Percentiles rank a stretch among this genome's conserved stretches.
Evolutionary conservation across 2,797 vertebrate species (phyloP).

Genomic region (Siniperca scherzeri): DNA sequence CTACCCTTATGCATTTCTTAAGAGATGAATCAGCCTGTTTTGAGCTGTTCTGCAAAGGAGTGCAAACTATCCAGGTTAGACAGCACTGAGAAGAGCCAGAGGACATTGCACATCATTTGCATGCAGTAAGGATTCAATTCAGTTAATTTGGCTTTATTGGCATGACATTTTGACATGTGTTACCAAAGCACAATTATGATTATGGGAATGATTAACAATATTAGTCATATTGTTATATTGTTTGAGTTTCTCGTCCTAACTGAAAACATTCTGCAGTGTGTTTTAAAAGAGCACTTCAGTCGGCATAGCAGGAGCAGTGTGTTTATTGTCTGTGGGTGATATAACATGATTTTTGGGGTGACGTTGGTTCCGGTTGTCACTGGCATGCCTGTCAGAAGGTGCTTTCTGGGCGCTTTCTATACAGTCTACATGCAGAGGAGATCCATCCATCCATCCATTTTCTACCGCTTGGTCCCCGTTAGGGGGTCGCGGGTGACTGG

Average conservation of each 20-base stretch:
- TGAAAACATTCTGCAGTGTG: constrained; percentile 33
- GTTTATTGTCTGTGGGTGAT: constrained; percentile 48
- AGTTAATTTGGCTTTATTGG: too few species aligned
- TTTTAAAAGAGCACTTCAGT: constrained; percentile 11
- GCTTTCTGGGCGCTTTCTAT: constrained; percentile 17
- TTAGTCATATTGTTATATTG: constrained; percentile 31
- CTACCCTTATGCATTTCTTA: constrained; percentile 45
- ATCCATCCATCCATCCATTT: too few species aligned
- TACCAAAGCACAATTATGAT: too few species aligned
- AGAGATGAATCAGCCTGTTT: constrained; percentile 52
- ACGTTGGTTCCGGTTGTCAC: constrained; percentile 43
- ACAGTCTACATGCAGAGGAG: constrained; percentile 40
- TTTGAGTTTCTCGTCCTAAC: constrained; percentile 26
- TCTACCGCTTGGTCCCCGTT: too few species aligned
- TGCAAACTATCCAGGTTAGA: constrained; percentile 53
- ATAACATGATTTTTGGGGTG: constrained; percentile 47
- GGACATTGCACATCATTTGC: constrained; percentile 75
- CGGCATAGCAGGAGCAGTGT: constrained; percentile 14
- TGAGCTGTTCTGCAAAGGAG: constrained; percentile 53
- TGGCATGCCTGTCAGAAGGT: constrained; percentile 41
- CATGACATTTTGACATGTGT: too few species aligned
- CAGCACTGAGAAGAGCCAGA: constrained; percentile 65
- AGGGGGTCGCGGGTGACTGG: too few species aligned
- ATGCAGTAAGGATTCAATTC: constrained; percentile 60
- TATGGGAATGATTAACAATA: too few species aligned